Evolutionary conservation across 2,113 vertebrate genomes (phyloP), one percentile per base, ranked within the genome.

Genomic region (Acrocephalus arundinaceus): DNA sequence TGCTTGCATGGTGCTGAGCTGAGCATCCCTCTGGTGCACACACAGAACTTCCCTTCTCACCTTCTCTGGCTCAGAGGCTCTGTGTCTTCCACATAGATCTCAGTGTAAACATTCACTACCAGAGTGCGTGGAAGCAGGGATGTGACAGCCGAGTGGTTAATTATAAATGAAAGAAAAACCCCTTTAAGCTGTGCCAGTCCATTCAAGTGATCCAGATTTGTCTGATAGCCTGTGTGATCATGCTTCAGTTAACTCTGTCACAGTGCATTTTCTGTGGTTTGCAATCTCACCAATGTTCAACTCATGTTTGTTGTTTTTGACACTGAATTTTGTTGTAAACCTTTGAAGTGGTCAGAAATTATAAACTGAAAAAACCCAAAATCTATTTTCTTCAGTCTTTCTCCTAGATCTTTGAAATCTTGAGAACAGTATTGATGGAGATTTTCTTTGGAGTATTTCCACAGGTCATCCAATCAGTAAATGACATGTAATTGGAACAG

Each of bases 141-240:
- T 81, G 65, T 94, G 87, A 96, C 79, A 90, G 82, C 68, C 52
- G 83, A 93, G 61, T 91, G 59, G 80, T 97, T 97, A 93, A 97
- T 96, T 97, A 93, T 94, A 97, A 93, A 96, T 95, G 96, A 95
- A 93, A 72, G 93, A 94, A 94, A 93, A 71, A 67, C 77, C 83
- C 90, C 83, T 97, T 89, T 86, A 55, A 92, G 83, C 79, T 45
- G 35, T 49, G 58, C 58, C 83, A 83, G 81, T 95, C 46, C 85
- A 13, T 91, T 94, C 89, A 94, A 97, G 72, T 92, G 89, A 78
- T 94, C 93, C 75, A 79, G 68, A 93, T 96, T 95, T 94, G 77
- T 96, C 87, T 85, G 80, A 28, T 93, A 94, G 91, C 94, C 87
- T 95, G 65, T 90, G 75, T 62, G 76, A 74, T 90, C 93, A 96